These are phyloP conservation scores for Salvelinus sp. DNA, from an alignment of 2,113 vertebrate genomes.

Conservation along the genomic window DNA sequence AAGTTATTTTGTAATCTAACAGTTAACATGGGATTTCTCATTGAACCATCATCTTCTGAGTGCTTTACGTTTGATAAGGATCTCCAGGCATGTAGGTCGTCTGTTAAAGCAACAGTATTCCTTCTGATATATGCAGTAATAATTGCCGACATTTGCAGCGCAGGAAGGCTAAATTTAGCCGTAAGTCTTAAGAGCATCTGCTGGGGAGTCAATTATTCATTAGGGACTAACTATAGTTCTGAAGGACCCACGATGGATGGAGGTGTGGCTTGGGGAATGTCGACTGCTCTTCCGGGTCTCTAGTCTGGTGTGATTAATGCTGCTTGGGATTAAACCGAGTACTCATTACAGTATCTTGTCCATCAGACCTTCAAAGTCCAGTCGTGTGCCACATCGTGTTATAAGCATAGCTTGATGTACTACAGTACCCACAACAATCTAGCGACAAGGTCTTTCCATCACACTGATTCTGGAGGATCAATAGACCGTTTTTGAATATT, in stretches of 20 bases:
- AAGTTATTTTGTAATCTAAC: not conserved
- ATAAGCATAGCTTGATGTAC: not conserved
- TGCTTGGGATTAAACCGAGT: not conserved
- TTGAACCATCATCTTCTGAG: not conserved
- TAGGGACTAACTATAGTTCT: not conserved
- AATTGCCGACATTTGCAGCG: constrained; percentile 5
- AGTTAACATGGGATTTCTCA: not conserved
- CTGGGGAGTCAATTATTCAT: constrained; percentile 22
- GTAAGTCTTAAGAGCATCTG: constrained; percentile 38
- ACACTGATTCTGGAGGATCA: not conserved
- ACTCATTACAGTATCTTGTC: not conserved
- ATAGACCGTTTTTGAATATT: not conserved
- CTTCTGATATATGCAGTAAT: constrained; percentile 6
- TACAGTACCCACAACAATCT: not conserved
- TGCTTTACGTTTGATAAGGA: not conserved
- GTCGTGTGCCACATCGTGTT: not conserved
- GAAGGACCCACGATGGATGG: not conserved
- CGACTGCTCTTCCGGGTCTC: not conserved
- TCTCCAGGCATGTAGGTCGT: not conserved
- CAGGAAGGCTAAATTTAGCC: constrained; percentile 16
- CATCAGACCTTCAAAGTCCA: not conserved
- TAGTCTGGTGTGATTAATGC: not conserved
- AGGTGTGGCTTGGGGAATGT: not conserved
- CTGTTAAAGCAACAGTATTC: not conserved
- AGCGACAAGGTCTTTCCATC: not conserved